Base-by-base conservation (phyloP, 2,113 vertebrate species). In the Hippolais icterina region DNA sequence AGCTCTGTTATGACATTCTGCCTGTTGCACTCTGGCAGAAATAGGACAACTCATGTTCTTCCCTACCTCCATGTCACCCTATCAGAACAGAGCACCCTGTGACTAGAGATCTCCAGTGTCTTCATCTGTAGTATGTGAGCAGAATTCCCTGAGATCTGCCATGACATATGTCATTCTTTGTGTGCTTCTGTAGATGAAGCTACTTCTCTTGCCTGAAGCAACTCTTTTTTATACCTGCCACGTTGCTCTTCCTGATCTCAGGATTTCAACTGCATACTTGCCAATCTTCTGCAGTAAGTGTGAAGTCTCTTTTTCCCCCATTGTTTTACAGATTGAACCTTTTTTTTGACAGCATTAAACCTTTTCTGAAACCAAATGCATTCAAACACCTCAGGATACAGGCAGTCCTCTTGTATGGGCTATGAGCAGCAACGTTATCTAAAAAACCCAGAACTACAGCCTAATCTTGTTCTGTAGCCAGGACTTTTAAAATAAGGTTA, bases 151-250 rank as follows among this genome's bases (percentile, higher is more conserved):
- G 47, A 57, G 16, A 27, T 53, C 64, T 70, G 29, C 11, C 16
- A 42, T 10, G 35, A 66, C 0, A 1, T 18, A 21, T 3, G 7
- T 33, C 24, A 50, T 47, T 65, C 1, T 2, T 16, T 33, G 21
- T 4, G 12, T 12, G 29, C 33, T 57, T 81, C 21, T 27, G 18
- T 28, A 65, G 54, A 16, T 4, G 4, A 52, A 28, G 22, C 4
- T n/a, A 6, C 11, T 53, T 35, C 25, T 53, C 33, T 37, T 63
- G 7, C 28, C 33, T 56, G 49, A 71, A 52, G 49, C 33, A 81
- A 68, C 20, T 59, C 29, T 33, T 64, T 41, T 37, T 61, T 6
- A 47, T 12, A 52, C 10, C 24, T 61, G 21, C 11, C 21, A 35
- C 4, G 35, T 21, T 74, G 56, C 31, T 28, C 28, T 50, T 9